Conservation (phyloP, 92 coral and sea anemone species). For the Zoanthus solanderi region DNA sequence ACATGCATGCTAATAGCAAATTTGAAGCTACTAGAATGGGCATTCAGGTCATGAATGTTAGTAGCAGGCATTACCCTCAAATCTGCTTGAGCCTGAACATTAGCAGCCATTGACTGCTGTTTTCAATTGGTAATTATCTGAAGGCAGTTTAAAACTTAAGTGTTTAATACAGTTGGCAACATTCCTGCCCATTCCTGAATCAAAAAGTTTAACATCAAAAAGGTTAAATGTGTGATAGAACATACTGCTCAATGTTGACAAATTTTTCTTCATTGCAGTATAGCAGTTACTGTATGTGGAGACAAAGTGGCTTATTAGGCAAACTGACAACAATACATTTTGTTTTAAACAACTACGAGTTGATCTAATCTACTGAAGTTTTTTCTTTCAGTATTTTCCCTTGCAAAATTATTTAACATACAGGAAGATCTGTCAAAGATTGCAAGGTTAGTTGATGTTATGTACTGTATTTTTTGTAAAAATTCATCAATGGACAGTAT, state of each 20-base stretch:
- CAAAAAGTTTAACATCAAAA: no score
- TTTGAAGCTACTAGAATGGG: background rate
- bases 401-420: slow-evolving; percentile 70
- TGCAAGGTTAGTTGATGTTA: slow-evolving; percentile 67
- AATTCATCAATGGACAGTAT: background rate
- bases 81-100: background rate
- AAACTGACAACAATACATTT: background rate
- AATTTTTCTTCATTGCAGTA: no score
- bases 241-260: no score
- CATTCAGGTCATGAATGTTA: background rate
- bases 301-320: background rate
- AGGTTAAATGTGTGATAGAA: no score
- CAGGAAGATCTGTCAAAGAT: slow-evolving; percentile 75
- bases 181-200: no score
- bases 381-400: slow-evolving; percentile 70
- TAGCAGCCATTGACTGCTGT: background rate
- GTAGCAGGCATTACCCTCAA: background rate
- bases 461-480: background rate
- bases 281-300: no score
- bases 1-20: background rate
- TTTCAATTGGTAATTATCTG: no score
- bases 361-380: background rate
- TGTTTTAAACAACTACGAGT: background rate
- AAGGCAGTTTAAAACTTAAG: no score
- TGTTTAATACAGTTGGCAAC: no score